Evolutionary conservation across 2,888 invertebrate genomes (phyloP), one percentile per base, ranked within the genome.

Genomic region (Plemyria rubiginata): DNA sequence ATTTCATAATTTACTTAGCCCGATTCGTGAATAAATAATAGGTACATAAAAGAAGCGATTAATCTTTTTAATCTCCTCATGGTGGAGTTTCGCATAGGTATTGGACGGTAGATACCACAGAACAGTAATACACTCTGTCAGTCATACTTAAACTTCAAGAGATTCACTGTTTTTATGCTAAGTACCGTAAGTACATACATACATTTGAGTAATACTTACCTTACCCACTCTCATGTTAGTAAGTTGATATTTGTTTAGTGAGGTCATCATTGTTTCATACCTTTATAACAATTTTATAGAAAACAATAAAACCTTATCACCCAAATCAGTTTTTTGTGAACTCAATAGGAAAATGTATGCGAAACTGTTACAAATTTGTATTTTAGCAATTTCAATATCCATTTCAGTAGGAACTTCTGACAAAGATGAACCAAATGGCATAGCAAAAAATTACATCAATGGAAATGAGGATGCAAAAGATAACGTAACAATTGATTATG

Each of bases 271-370:
- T 3, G n/a, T 45, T 54, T 40, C 38, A 50, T 49, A n/a, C 32
- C 13, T 40, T n/a, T 13, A 56, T 60, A 60, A 48, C 15, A 43
- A 32, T 13, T 64, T 64, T 56, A 56, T 46, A 7, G 7, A 13
- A 28, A 58, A 54, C 32, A 13, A 40, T 57, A 56, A 60, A 56
- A 60, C 16, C 50, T 54, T 55, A 45, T 54, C 50, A 46, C 11
- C 40, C 2, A 56, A 52, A 49, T 49, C 55, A 55, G 22, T 60
- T 53, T 49, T 46, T 43, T 28, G 41, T 54, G 11, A 58, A 51
- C 60, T 6, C 0, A 29, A 54, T 46, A 13, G 46, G 38, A 38
- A 40, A 32, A 65, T 65, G 65, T 22, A 41, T 40, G 54, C 32
- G n/a, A 48, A 40, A 48, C 29, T 41, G 16, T 52, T 63, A 46